Conservation (phyloP, 2,888 invertebrate genomes). For the Calameuta filiformis region DNA sequence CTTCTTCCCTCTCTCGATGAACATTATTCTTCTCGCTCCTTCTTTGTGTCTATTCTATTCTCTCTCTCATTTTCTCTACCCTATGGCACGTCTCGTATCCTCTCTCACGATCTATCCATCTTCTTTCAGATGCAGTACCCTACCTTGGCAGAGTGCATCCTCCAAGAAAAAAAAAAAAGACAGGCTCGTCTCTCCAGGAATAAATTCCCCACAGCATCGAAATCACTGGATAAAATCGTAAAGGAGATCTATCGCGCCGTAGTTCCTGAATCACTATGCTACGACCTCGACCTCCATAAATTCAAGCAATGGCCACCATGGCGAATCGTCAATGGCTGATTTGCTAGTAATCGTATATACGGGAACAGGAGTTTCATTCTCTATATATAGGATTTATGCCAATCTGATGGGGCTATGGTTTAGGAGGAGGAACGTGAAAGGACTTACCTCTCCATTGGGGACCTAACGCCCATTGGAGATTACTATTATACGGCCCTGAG, state of each 20-base stretch:
- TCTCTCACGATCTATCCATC: constrained; percentile 13
- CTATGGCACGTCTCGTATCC: background rate
- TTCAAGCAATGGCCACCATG: background rate
- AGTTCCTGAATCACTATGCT: background rate
- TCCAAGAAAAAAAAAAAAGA: constrained; percentile 22
- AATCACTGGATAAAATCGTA: background rate
- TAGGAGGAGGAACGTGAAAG: background rate
- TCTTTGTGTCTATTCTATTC: constrained; percentile 12
- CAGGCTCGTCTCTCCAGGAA: constrained; percentile 21
- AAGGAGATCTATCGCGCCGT: background rate
- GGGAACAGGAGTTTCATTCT: background rate
- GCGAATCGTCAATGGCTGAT: background rate
- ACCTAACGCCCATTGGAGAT: background rate
- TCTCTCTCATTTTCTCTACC: constrained; percentile 1
- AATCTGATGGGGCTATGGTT: background rate
- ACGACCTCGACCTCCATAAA: background rate
- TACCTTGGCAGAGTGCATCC: constrained; percentile 28
- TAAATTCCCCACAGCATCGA: background rate
- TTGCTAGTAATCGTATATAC: background rate
- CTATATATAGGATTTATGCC: background rate
- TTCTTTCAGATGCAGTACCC: constrained; percentile 25
- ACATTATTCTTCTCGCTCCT: constrained; percentile 12
- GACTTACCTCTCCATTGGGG: background rate
- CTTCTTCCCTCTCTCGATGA: constrained; percentile 14
- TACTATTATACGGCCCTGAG: constrained; percentile 37